Evolutionary conservation across 2,797 vertebrate species (phyloP), one percentile per base, ranked within the genome.

Genomic region (Sardinella longiceps): DNA sequence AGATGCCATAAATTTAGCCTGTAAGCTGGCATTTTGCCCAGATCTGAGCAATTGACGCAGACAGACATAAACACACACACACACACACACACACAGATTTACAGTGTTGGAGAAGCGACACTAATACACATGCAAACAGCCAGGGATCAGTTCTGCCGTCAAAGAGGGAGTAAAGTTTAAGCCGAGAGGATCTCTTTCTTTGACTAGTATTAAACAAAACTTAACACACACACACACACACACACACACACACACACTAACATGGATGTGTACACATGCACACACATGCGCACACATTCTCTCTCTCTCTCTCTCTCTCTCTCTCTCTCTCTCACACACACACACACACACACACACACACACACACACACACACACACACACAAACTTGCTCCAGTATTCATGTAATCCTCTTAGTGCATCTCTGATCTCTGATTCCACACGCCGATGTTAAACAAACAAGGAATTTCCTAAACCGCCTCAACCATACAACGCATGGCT

Each of bases 381-480:
- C n/a, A 63, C 5, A 63, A 25, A 63, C 23, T 25, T n/a, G 9
- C 58, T 63, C n/a, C n/a, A 0, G 25, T 5, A 63, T 10, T 25
- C 25, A 25, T 90, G 91, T 94, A 94, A 95, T 95, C 94, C 94
- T 92, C 92, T 94, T 93, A 94, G 80, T 85, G 90, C 92, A 94
- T 94, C 93, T 94, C 93, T 95, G 93, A 94, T 94, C 93, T 93
- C 86, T 87, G 91, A 92, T 88, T 87, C 92, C 91, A 93, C 91
- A 93, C 92, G 89, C 91, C 91, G 92, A 93, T 94, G 94, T 93
- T 91, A 93, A 93, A 93, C 91, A 94, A 93, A 94, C 91, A 90
- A n/a, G 58, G 4, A 10, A n/a, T 28, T n/a, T 63, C n/a, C 58
- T 63, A n/a, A 63, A 63, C 5, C 58, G 25, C n/a, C 25, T 63